Conservation (phyloP, 2,797 vertebrate species). For the Pyrocephalus nanus region DNA sequence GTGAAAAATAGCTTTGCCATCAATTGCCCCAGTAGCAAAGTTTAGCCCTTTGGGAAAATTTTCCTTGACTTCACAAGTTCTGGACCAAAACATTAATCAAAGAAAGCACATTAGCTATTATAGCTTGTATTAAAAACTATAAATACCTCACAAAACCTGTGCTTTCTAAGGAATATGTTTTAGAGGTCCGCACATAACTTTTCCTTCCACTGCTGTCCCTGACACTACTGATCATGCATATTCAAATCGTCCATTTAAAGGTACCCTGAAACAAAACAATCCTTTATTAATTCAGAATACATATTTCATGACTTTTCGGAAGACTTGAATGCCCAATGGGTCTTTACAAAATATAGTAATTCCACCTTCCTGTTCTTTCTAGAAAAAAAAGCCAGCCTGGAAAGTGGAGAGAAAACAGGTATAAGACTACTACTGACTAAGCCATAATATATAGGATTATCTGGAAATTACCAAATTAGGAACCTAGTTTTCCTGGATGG, state of each 20-base stretch:
- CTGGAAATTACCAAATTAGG: neutral
- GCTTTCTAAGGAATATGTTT: neutral
- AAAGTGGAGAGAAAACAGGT: neutral
- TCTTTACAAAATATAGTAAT: neutral
- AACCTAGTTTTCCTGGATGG: neutral
- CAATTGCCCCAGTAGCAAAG: neutral
- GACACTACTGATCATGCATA: neutral
- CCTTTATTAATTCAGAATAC: neutral
- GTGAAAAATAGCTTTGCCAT: neutral
- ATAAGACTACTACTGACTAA: neutral
- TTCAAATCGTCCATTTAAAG: neutral
- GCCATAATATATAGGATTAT: neutral
- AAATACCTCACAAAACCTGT: neutral
- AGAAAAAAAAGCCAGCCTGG: neutral
- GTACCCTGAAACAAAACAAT: neutral
- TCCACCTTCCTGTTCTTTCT: neutral
- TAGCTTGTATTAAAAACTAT: neutral
- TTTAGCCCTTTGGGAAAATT: neutral
- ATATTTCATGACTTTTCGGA: neutral
- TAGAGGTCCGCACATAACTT: neutral
- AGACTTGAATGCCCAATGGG: rapidly evolving
- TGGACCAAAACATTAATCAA: neutral
- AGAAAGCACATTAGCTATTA: neutral
- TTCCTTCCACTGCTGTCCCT: neutral
- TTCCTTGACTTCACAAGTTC: neutral